A percentile compares a stretch with the other conserved stretches of the same genome.
These are phyloP conservation scores for Beroe forskalii DNA, from an alignment of 37 sponge, comb jelly and placozoan genomes.

Conservation along the genomic window DNA sequence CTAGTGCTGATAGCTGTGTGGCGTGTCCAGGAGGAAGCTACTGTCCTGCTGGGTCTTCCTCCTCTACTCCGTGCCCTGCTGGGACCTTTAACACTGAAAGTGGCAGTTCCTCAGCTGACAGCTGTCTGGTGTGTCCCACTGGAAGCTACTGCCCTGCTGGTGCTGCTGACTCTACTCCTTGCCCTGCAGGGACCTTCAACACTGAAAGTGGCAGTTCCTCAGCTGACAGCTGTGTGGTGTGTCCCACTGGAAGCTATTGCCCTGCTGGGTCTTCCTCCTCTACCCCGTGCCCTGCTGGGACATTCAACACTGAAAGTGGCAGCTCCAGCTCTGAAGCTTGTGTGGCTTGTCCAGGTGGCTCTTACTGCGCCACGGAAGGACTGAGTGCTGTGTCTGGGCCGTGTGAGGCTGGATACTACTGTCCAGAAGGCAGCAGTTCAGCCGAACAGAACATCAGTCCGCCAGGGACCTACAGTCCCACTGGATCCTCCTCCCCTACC, in stretches of 20 bases:
- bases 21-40: background rate
- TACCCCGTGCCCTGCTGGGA: slow-evolving; percentile 15
- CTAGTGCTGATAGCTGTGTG: background rate
- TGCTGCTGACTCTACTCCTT: background rate
- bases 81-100: slow-evolving; percentile 20
- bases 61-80: slow-evolving; percentile 4
- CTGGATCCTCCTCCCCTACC: slow-evolving; percentile 8
- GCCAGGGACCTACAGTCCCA: background rate
- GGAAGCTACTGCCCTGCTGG: background rate
- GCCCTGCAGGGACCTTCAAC: slow-evolving; percentile 31
- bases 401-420: slow-evolving; percentile 36
- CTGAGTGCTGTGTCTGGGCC: background rate
- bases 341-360: background rate
- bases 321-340: background rate
- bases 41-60: background rate
- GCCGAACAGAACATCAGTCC: background rate
- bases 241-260: background rate
- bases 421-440: background rate
- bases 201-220: background rate
- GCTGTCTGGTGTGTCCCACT: background rate
- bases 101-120: background rate
- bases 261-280: background rate
- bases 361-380: background rate
- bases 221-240: background rate
- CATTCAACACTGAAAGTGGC: background rate